Evolutionary conservation across 2,888 invertebrate genomes (phyloP).

Genomic region (Perdita meconis): DNA sequence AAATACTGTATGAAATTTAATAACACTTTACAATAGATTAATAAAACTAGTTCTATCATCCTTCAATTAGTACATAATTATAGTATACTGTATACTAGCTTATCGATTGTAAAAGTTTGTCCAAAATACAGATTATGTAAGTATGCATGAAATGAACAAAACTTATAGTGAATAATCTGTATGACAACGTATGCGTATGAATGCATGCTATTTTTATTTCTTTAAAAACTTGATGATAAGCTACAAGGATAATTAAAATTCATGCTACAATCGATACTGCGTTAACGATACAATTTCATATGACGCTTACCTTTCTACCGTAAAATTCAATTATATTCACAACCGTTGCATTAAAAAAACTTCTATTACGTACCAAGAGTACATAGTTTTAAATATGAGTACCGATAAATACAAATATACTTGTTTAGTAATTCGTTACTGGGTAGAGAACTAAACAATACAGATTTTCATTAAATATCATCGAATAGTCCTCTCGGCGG

Average conservation of each 20-base stretch:
- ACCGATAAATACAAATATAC: slow-evolving; percentile 41
- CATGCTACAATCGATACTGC: slow-evolving; percentile 8
- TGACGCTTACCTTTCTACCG: background rate
- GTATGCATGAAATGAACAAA: slow-evolving; percentile 8
- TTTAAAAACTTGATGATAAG: slow-evolving; percentile 6
- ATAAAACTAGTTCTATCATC: slow-evolving; percentile 26
- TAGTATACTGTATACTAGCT: slow-evolving; percentile 12
- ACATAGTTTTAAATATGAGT: slow-evolving; percentile 33
- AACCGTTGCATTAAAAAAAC: slow-evolving; percentile 40
- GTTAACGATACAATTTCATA: slow-evolving; percentile 11
- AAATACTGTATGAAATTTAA: slow-evolving; percentile 47
- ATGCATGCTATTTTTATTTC: slow-evolving; percentile 7
- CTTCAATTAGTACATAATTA: background rate
- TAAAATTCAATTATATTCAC: slow-evolving; percentile 35
- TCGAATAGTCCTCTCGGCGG: slow-evolving; percentile 93
- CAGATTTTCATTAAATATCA: slow-evolving; percentile 87
- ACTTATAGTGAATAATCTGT: background rate
- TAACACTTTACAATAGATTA: slow-evolving; percentile 28
- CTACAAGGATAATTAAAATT: slow-evolving; percentile 4
- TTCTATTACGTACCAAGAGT: slow-evolving; percentile 15
- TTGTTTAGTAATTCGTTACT: slow-evolving; percentile 21
- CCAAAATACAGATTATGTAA: slow-evolving; percentile 17
- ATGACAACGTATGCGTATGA: background rate
- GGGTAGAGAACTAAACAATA: slow-evolving; percentile 4
- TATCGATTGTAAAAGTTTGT: slow-evolving; percentile 16